Percentiles rank a stretch among this genome's conserved stretches.
These are phyloP conservation scores for Hesperia comma DNA, from an alignment of 2,888 invertebrate species.

Conservation along the genomic window DNA sequence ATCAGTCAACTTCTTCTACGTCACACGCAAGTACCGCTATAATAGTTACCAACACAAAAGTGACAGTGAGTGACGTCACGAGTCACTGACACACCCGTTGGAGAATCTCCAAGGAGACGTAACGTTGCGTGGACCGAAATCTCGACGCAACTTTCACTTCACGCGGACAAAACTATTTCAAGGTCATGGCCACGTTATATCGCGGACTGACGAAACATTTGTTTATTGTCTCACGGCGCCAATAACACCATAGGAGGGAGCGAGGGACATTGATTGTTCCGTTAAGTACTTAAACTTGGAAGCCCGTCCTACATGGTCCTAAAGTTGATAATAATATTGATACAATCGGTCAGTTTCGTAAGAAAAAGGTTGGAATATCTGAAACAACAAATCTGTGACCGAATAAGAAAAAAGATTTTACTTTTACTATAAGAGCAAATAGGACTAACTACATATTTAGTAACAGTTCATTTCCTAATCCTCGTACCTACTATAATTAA, in stretches of 20 bases:
- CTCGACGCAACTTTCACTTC: slow-evolving; percentile 28
- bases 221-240: background rate
- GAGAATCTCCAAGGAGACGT: slow-evolving; percentile 26
- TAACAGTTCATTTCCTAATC: too few species aligned
- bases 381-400: too few species aligned
- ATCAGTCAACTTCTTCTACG: background rate
- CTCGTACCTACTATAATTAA: too few species aligned
- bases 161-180: slow-evolving; percentile 22
- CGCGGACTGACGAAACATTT: background rate
- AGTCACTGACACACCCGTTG: slow-evolving; percentile 21
- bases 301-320: too few species aligned
- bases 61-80: slow-evolving; percentile 18
- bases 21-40: slow-evolving; percentile 8
- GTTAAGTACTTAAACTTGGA: too few species aligned
- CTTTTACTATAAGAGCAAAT: too few species aligned
- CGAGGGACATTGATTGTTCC: too few species aligned
- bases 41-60: slow-evolving; percentile 11
- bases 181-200: slow-evolving; percentile 19
- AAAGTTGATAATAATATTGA: too few species aligned
- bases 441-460: too few species aligned
- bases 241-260: background rate
- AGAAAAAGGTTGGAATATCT: too few species aligned
- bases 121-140: slow-evolving; percentile 30
- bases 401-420: too few species aligned
- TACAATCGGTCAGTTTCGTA: too few species aligned